phyloP scores from a whole-genome alignment of 2,888 invertebrate genomes.

The Andricus quercusramuli region DNA sequence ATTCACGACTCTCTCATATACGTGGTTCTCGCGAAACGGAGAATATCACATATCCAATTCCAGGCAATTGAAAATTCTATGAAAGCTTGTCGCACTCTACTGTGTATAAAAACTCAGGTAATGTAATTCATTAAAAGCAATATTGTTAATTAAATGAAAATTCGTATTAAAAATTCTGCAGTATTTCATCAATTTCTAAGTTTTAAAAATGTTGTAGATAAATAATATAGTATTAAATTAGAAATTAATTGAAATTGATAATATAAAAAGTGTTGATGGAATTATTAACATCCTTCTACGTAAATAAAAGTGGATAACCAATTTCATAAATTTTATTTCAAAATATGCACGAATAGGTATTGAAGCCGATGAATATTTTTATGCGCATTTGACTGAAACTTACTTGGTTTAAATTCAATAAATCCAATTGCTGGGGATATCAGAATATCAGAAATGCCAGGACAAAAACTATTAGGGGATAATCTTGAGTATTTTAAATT shows the following conservation, averaged over 20 bases:
- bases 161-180: background rate
- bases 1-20: background rate
- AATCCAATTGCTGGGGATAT: conserved; percentile 32
- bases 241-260: background rate
- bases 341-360: background rate
- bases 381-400: conserved; percentile 29
- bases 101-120: background rate
- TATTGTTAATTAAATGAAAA: background rate
- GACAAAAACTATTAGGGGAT: conserved; percentile 35
- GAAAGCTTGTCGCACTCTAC: background rate
- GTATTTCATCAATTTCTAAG: background rate
- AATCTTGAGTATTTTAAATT: conserved; percentile 47
- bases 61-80: background rate
- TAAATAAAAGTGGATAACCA: background rate
- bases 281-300: background rate
- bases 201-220: background rate
- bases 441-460: conserved; percentile 19
- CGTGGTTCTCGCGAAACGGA: background rate
- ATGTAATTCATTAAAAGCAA: background rate
- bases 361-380: background rate
- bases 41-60: background rate
- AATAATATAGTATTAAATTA: background rate
- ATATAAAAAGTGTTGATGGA: background rate
- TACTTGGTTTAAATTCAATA: conserved; percentile 22
- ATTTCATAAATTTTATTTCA: conserved; percentile 20